Evolutionary conservation across 2,888 invertebrate species (phyloP).

Genomic region (Orchesella flavescens): DNA sequence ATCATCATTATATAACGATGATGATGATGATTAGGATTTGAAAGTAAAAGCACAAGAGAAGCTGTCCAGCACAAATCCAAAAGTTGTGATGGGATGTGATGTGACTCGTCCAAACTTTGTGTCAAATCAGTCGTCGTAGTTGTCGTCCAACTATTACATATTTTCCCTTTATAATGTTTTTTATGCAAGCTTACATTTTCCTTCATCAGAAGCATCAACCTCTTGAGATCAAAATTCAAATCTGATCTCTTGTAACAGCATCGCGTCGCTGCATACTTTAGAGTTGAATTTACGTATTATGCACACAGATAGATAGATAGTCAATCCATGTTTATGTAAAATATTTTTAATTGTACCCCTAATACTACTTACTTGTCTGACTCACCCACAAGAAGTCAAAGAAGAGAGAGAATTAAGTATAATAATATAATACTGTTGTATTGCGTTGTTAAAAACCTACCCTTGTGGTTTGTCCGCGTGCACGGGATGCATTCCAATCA

Average conservation of each 20-base stretch:
- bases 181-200: no score
- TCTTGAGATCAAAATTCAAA: no score
- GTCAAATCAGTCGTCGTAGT: background rate
- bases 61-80: background rate
- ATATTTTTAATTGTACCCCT: constrained; percentile 51
- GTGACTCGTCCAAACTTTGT: constrained; percentile 7
- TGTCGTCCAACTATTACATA: no score
- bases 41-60: no score
- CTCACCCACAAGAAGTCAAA: constrained; percentile 29
- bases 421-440: constrained; percentile 1
- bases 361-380: constrained; percentile 31
- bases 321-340: constrained; percentile 23
- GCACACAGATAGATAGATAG: no score
- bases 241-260: no score
- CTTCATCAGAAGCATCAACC: no score
- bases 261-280: no score
- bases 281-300: no score
- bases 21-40: no score
- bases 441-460: constrained; percentile 9
- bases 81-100: constrained; percentile 2
- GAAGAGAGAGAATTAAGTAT: constrained; percentile 6
- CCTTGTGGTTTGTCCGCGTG: constrained; percentile 8
- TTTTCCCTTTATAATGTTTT: no score
- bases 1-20: no score
- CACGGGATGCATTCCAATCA: constrained; percentile 55